These are phyloP conservation scores for Drosophila busckii DNA, from an alignment of 1,140 invertebrate genomes.

Conservation along the genomic window DNA sequence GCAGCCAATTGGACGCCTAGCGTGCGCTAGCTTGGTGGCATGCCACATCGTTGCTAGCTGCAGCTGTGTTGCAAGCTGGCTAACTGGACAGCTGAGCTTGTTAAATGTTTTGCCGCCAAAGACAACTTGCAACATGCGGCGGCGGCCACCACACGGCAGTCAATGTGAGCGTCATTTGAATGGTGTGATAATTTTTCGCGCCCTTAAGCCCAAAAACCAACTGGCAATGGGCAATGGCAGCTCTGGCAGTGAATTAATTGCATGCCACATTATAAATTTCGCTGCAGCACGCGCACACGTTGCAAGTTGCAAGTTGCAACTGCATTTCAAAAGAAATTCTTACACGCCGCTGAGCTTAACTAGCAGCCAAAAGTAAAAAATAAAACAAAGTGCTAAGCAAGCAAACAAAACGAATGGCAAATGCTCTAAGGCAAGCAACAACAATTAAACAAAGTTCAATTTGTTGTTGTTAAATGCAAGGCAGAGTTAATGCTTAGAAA, in stretches of 20 bases:
- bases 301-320: too few relatives aligned
- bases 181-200: constrained; percentile 75
- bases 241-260: constrained; percentile 71
- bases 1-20: constrained; percentile 71
- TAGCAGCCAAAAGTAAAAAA: constrained; percentile 8
- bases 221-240: constrained; percentile 30
- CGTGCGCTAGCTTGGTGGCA: constrained; percentile 71
- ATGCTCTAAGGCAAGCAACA: too few relatives aligned
- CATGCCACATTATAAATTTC: constrained; percentile 73
- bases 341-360: constrained; percentile 70
- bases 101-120: constrained; percentile 75
- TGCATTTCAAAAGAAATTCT: constrained; percentile 60
- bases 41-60: constrained; percentile 33
- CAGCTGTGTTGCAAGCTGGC: constrained; percentile 22
- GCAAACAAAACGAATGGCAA: constrained; percentile 2
- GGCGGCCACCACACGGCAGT: constrained; percentile 11
- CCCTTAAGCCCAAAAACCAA: constrained; percentile 16
- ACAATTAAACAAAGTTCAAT: too few relatives aligned
- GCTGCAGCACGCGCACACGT: constrained; percentile 7
- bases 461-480: too few relatives aligned
- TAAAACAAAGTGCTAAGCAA: constrained; percentile 19
- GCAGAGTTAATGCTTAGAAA: too few relatives aligned
- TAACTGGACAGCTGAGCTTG: constrained; percentile 56
- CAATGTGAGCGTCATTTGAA: constrained; percentile 73
- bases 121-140: constrained; percentile 28